phyloP scores from a whole-genome alignment of 1,140 invertebrate genomes.

The Drosophila mojavensis region DNA sequence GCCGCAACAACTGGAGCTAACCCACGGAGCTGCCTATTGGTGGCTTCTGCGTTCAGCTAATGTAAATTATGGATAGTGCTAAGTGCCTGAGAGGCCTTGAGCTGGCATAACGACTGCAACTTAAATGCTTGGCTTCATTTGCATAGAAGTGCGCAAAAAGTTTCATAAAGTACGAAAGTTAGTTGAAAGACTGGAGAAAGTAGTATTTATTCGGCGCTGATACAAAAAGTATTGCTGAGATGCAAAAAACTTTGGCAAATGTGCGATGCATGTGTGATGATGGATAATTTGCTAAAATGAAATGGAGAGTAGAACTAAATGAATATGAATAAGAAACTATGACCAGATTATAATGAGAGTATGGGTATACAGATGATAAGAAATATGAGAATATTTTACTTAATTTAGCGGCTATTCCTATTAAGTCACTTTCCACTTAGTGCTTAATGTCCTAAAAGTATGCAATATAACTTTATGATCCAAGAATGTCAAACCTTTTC shows the following conservation, averaged over 20 bases:
- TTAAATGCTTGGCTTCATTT: constrained; percentile 36
- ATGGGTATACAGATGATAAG: too few species aligned
- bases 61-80: constrained; percentile 64
- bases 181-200: constrained; percentile 18
- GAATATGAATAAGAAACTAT: neutral
- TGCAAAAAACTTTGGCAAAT: neutral
- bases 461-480: too few species aligned
- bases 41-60: constrained; percentile 50
- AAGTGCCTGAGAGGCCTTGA: constrained; percentile 30
- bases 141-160: constrained; percentile 18
- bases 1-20: constrained; percentile 41
- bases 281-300: constrained; percentile 17
- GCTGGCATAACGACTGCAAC: constrained; percentile 7
- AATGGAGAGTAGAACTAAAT: constrained; percentile 19
- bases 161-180: constrained; percentile 6
- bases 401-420: too few species aligned
- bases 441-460: too few species aligned
- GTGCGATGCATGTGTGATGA: neutral
- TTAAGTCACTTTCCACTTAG: too few species aligned
- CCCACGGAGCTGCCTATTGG: constrained; percentile 41
- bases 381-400: too few species aligned
- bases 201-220: constrained; percentile 11
- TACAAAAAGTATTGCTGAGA: neutral
- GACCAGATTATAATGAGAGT: too few species aligned
- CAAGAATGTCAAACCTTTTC: too few species aligned